Conservation (phyloP, 1,140 invertebrate genomes). For the Sycophila sp. region DNA sequence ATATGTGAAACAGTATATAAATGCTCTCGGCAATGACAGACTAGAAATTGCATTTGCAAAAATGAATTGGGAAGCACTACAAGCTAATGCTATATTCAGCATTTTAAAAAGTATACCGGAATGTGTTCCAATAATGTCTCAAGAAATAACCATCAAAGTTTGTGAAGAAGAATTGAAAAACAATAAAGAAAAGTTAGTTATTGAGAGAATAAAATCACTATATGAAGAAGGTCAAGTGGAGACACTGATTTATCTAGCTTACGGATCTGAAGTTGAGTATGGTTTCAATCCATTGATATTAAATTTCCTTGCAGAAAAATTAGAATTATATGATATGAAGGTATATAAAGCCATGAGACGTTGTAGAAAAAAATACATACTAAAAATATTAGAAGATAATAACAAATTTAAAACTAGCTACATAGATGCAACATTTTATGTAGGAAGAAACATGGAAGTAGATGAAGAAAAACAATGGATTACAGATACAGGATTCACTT, state of each 20-base stretch:
- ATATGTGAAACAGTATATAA: slow-evolving; percentile 50
- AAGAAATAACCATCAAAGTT: slow-evolving; percentile 51
- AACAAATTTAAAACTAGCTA: slow-evolving; percentile 64
- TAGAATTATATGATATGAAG: slow-evolving; percentile 59
- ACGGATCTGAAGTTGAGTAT: slow-evolving; percentile 47
- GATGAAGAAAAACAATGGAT: slow-evolving; percentile 56
- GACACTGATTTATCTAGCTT: slow-evolving; percentile 46
- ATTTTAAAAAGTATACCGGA: slow-evolving; percentile 48
- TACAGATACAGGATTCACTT: slow-evolving; percentile 61
- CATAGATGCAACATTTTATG: slow-evolving; percentile 68
- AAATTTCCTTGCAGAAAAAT: slow-evolving; percentile 59
- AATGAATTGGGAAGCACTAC: too few relatives aligned
- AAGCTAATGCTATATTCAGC: slow-evolving; percentile 48
- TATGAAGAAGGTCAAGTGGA: slow-evolving; percentile 51
- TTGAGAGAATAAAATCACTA: slow-evolving; percentile 53
- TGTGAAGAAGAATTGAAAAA: slow-evolving; percentile 56
- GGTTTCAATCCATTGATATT: slow-evolving; percentile 62
- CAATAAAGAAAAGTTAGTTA: slow-evolving; percentile 52
- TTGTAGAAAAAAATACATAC: slow-evolving; percentile 59
- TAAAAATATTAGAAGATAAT: slow-evolving; percentile 61
- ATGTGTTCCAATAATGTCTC: slow-evolving; percentile 43
- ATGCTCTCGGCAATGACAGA: slow-evolving; percentile 50
- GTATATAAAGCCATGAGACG: slow-evolving; percentile 65
- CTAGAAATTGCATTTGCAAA: too few relatives aligned
- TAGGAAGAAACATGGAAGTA: slow-evolving; percentile 62